Percentiles rank a stretch among this genome's conserved stretches.
These are phyloP conservation scores for Mythimna vitellina DNA, from an alignment of 2,888 invertebrate genomes.

Conservation along the genomic window DNA sequence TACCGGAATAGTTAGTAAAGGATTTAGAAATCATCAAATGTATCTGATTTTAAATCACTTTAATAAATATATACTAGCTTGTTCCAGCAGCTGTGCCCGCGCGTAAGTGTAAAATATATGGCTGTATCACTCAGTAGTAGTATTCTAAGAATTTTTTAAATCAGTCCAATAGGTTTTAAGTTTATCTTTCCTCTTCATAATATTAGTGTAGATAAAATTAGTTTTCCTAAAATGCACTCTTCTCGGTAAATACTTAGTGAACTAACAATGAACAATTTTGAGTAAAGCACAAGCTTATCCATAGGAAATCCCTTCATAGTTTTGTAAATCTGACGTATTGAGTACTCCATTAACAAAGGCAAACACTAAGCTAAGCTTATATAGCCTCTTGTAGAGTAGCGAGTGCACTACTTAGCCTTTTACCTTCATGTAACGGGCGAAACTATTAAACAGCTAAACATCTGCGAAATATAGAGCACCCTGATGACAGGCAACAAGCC, in stretches of 20 bases:
- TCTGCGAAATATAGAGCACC: neutral
- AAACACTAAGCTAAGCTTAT: neutral
- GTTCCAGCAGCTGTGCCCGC: too few species aligned
- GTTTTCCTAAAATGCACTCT: neutral
- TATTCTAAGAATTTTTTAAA: too few species aligned
- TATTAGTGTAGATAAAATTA: neutral
- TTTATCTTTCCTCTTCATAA: too few species aligned
- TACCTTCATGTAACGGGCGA: neutral
- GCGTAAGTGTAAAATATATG: too few species aligned
- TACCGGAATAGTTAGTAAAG: too few species aligned
- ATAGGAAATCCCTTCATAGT: neutral
- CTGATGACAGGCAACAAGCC: constrained; percentile 21
- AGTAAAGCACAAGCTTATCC: neutral
- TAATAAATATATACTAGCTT: too few species aligned
- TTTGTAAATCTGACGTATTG: neutral
- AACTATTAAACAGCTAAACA: constrained; percentile 19
- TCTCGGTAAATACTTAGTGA: neutral
- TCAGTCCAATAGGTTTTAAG: too few species aligned
- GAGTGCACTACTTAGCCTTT: neutral
- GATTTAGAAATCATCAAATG: too few species aligned
- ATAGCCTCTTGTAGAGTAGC: neutral
- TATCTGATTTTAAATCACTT: too few species aligned
- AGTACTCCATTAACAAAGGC: neutral
- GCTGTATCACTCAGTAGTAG: too few species aligned
- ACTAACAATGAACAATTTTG: neutral